Base-by-base conservation (phyloP, 2,888 invertebrate species). In the Apamea anceps region DNA sequence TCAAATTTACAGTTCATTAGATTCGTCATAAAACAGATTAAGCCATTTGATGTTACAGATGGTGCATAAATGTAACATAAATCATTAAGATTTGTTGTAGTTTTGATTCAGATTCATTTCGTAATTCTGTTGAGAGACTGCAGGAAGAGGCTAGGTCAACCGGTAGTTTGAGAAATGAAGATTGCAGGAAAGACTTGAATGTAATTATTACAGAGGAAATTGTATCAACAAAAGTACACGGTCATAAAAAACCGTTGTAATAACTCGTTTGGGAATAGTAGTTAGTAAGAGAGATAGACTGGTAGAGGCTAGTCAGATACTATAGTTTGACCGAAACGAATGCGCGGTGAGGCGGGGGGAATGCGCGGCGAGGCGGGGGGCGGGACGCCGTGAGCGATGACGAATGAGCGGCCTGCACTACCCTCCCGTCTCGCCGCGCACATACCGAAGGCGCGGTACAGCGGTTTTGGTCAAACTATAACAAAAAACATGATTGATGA, bases 41-140 rank as follows among this genome's bases (percentile, higher is more conserved):
- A 83, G 57, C 42, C 77, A 66, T 83, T 57, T 83, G 62, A 86
- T 74, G 37, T 51, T 51, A 48, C 15, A 63, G 74, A 74, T 74
- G 63, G 51, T 74, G 21, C 84, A 66, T 66, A 82, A 86, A 77
- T 77, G 84, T 74, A 57, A 77, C 65, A 65, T 84, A 71, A 83
- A 86, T 84, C 78, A 86, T 77, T 71, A 48, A 37, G 28, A 84
- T 84, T 66, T 21, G 54, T 57, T 66, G 8, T 71, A 25, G 32
- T 32, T 81, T 75, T 66, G 67, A 70, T 68, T 65, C 32, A n/a
- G 28, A 73, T 84, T 82, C 45, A 82, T 70, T 54, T 54, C 48
- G 21, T 65, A 45, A 71, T 74, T 85, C 57, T 32, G 21, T 73
- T 65, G 4, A 8, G 72, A 62, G 25, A 18, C 21, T 42, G 18